A percentile compares a stretch with the other conserved stretches of the same genome.
These are phyloP conservation scores for Leucophenga varia DNA, from an alignment of 1,140 invertebrate species.

Conservation along the genomic window DNA sequence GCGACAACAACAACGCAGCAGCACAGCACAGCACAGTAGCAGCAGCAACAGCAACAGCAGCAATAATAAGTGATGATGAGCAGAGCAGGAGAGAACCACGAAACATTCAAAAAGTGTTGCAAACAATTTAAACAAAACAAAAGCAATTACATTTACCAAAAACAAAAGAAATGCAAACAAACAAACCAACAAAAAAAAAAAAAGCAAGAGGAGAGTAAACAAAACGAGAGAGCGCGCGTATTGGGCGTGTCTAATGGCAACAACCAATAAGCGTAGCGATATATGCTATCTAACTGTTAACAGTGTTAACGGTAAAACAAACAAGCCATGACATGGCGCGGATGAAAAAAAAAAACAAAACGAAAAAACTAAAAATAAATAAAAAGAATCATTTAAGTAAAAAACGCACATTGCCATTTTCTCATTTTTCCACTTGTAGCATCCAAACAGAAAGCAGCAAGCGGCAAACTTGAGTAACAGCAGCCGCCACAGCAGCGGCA, in stretches of 20 bases:
- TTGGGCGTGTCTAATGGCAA: conserved; percentile 25
- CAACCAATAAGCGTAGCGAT: neutral
- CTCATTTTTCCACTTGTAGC: conserved; percentile 13
- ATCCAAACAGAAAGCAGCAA: conserved; percentile 14
- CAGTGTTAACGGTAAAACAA: neutral
- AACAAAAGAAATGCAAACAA: conserved; percentile 6
- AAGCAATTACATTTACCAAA: conserved; percentile 34
- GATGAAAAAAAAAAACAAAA: no score
- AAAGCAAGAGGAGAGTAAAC: conserved; percentile 5
- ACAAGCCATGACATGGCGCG: conserved; percentile 9
- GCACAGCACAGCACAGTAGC: no score
- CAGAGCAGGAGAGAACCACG: conserved; percentile 33
- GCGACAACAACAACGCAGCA: no score
- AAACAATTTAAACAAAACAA: conserved; percentile 51
- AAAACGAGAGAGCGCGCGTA: conserved; percentile 9
- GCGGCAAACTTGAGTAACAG: no score
- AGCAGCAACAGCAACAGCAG: neutral
- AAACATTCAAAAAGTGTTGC: conserved; percentile 53
- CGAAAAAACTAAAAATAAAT: no score
- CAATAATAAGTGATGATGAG: neutral
- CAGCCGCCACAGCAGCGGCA: no score
- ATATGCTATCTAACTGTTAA: conserved; percentile 1
- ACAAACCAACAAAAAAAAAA: no score
- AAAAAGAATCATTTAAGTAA: no score
- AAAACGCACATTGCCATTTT: conserved; percentile 8